Conservation (phyloP, 2,888 invertebrate species). For the Andricus curvator region DNA sequence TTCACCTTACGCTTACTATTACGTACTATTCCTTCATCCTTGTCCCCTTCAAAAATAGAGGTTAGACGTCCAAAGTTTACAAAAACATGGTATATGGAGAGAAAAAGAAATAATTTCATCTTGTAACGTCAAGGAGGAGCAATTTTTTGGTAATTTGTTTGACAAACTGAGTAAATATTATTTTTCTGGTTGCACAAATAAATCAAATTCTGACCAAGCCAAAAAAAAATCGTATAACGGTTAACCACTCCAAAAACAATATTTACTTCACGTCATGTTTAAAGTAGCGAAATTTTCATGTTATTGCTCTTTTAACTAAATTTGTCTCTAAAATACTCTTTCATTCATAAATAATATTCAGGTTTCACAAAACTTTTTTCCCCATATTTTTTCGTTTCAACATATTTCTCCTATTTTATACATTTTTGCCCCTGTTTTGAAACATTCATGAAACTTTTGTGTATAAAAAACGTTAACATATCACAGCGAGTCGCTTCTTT, state of each 20-base stretch:
- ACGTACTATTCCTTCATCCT: too few species aligned
- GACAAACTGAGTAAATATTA: not conserved
- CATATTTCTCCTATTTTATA: too few species aligned
- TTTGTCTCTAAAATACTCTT: not conserved
- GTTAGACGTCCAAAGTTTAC: too few species aligned
- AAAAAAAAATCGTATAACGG: not conserved
- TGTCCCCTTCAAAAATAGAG: not conserved
- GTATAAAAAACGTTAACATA: too few species aligned
- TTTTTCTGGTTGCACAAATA: not conserved
- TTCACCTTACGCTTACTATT: not conserved
- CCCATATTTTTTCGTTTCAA: too few species aligned
- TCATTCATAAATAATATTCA: not conserved
- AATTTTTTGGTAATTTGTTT: not conserved
- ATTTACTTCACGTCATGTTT: not conserved
- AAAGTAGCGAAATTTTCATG: not conserved
- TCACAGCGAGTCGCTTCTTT: too few species aligned
- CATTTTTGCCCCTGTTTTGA: too few species aligned
- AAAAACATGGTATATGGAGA: not conserved
- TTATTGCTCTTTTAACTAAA: not conserved
- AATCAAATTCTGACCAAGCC: too few species aligned
- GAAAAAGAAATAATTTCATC: not conserved
- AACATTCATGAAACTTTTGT: too few species aligned
- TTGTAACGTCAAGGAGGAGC: too few species aligned
- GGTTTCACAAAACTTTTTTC: not conserved
- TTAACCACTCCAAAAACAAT: not conserved